Percentiles rank a stretch among this genome's conserved stretches.
These are phyloP conservation scores for Oceanodroma leucorhoa DNA, from an alignment of 2,797 vertebrate genomes.

Conservation along the genomic window DNA sequence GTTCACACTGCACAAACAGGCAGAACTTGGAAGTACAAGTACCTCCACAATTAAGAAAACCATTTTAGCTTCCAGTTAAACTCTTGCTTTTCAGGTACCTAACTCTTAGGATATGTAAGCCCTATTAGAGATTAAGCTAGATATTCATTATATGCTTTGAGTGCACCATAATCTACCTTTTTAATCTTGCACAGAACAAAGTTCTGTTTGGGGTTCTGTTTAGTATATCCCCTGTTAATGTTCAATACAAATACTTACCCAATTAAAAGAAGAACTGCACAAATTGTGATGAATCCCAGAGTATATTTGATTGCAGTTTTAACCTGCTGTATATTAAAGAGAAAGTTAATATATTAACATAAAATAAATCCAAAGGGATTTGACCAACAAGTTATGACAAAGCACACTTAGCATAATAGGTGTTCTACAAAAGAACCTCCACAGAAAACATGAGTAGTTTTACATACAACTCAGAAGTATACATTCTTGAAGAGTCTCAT, in stretches of 20 bases:
- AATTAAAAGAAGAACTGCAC: constrained; percentile 89
- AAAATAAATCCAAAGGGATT: background rate
- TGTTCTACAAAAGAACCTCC: background rate
- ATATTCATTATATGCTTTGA: background rate
- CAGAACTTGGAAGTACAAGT: background rate
- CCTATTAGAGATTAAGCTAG: background rate
- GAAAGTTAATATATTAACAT: background rate
- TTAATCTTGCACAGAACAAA: background rate
- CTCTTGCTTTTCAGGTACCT: background rate
- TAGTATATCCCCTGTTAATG: background rate
- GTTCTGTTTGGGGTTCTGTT: background rate
- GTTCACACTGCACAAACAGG: background rate
- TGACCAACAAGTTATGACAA: background rate
- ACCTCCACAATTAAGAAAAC: background rate
- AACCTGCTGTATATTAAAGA: constrained; percentile 86
- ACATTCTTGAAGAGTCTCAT: background rate
- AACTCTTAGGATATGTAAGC: background rate
- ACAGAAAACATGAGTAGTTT: background rate
- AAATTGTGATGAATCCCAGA: constrained; percentile 89
- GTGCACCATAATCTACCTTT: background rate
- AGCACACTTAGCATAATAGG: background rate
- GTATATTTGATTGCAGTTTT: constrained; percentile 94
- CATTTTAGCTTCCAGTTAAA: background rate
- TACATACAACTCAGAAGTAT: background rate
- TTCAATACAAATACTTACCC: constrained; percentile 83